These are phyloP conservation scores for Hirtodrosophila alboralis DNA, from an alignment of 2,888 invertebrate species.

Conservation along the genomic window DNA sequence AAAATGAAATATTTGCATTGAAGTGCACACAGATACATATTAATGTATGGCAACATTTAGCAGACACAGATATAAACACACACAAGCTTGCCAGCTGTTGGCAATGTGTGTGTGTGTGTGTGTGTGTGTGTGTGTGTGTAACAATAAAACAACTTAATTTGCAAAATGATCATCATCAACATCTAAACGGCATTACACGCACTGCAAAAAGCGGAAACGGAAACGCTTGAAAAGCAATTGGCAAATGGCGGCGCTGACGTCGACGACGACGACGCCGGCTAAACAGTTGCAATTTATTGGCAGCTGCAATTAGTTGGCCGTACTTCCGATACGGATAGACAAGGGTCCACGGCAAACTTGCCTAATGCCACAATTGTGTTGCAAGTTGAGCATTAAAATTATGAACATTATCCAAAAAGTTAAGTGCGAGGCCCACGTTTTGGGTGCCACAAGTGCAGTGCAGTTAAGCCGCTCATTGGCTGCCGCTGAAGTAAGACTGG, in stretches of 20 bases:
- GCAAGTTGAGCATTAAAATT: conserved; percentile 39
- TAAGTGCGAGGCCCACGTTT: too few relatives aligned
- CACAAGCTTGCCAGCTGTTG: conserved; percentile 14
- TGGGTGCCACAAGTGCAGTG: not conserved
- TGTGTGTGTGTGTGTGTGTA: conserved; percentile 30
- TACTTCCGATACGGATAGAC: conserved; percentile 32
- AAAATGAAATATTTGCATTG: conserved; percentile 68
- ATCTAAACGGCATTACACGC: conserved; percentile 50
- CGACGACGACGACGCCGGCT: conserved; percentile 10
- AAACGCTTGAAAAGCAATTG: conserved; percentile 72
- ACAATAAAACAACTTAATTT: conserved; percentile 53
- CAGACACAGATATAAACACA: conserved; percentile 10
- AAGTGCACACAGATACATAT: conserved; percentile 28
- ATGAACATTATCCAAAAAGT: conserved; percentile 28
- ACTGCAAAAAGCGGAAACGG: conserved; percentile 61
- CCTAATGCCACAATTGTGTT: conserved; percentile 38
- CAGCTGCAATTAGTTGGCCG: conserved; percentile 62
- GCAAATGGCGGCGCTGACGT: conserved; percentile 51
- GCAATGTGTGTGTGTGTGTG: too few relatives aligned
- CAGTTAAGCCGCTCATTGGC: too few relatives aligned
- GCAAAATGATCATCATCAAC: conserved; percentile 22
- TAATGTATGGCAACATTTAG: conserved; percentile 11
- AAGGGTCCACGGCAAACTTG: conserved; percentile 37
- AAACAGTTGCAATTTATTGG: conserved; percentile 61
- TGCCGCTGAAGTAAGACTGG: not conserved